phyloP scores from a whole-genome alignment of 2,797 vertebrate species.

The Xenentodon cancila region DNA sequence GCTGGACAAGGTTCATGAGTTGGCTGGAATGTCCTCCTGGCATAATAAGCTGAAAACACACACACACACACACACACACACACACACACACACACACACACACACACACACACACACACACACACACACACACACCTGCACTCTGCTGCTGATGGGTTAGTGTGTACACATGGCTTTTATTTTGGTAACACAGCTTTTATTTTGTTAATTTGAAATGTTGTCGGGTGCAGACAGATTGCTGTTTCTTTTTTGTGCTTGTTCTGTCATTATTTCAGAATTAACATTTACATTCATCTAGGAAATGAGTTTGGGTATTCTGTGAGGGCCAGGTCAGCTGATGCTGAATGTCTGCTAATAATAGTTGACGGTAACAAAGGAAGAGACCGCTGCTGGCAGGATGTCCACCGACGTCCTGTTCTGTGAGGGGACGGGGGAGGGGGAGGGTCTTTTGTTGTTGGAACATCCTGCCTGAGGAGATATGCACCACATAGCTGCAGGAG shows the following conservation, averaged over 20 bases:
- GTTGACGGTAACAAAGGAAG: conserved; percentile 67
- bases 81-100: too few species aligned
- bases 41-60: conserved; percentile 17
- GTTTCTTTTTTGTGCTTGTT: conserved; percentile 11
- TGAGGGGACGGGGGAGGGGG: conserved; percentile 57
- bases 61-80: conserved; percentile 8
- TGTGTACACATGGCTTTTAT: neutral
- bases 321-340: conserved; percentile 52
- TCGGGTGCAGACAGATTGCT: too few species aligned
- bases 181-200: too few species aligned
- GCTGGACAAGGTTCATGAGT: conserved; percentile 45
- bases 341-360: conserved; percentile 63
- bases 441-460: conserved; percentile 65
- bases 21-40: conserved; percentile 56
- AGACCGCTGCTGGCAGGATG: conserved; percentile 72
- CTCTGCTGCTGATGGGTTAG: conserved; percentile 37
- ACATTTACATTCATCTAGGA: conserved; percentile 8
- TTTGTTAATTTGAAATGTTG: conserved; percentile 2
- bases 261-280: conserved; percentile 11
- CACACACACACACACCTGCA: neutral
- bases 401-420: conserved; percentile 74
- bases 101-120: too few species aligned
- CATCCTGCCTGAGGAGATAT: conserved; percentile 64
- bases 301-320: conserved; percentile 11
- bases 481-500: conserved; percentile 56